Evolutionary conservation across 2,888 invertebrate genomes (phyloP).

Genomic region (Sepioteuthis lessoniana): DNA sequence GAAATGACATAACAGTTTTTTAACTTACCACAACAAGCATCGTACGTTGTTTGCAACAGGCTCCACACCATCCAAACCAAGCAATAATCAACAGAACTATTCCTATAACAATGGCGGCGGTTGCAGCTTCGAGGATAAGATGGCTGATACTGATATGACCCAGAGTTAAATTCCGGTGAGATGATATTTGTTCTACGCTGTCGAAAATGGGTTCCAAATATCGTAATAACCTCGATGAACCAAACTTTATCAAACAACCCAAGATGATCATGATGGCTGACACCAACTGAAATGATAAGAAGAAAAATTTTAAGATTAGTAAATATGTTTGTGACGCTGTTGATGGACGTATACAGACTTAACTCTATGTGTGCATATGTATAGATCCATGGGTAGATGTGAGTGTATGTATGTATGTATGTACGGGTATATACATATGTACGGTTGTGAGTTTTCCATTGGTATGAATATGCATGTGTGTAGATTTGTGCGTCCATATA

Average conservation of each 20-base stretch:
- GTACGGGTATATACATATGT: no score
- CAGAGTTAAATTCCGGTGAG: neutral
- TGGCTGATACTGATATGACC: neutral
- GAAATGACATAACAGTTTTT: neutral
- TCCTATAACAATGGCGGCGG: conserved; percentile 50
- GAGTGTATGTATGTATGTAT: no score
- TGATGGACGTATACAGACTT: neutral
- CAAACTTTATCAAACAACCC: neutral
- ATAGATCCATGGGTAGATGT: neutral
- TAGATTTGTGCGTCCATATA: no score
- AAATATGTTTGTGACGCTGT: neutral
- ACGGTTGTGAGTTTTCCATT: no score
- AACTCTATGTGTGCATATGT: neutral
- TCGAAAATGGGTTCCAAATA: neutral
- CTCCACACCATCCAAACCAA: conserved; percentile 52
- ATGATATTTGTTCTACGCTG: neutral
- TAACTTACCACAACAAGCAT: conserved; percentile 52
- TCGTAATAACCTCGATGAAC: neutral
- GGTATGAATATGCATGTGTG: no score
- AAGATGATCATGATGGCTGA: neutral
- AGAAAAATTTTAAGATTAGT: neutral
- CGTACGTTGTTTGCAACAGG: conserved; percentile 51
- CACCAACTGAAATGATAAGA: neutral
- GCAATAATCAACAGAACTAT: conserved; percentile 50
- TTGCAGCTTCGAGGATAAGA: neutral